A percentile compares a stretch with the other conserved stretches of the same genome.
phyloP scores from a whole-genome alignment of 1,140 invertebrate genomes.

The Psilanteris sp. region DNA sequence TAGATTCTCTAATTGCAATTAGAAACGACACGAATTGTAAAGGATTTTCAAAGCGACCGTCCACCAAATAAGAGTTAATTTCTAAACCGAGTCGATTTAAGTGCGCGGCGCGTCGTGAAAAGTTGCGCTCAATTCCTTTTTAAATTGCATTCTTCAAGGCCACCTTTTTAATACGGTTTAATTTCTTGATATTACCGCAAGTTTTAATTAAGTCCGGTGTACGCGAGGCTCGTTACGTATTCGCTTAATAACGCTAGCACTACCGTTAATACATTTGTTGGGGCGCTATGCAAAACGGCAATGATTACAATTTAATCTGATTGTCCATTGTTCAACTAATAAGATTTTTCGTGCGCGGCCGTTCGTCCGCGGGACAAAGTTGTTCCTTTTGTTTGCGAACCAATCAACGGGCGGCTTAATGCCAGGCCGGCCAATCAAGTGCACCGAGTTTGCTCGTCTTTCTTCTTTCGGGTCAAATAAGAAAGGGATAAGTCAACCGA shows the following conservation, averaged over 20 bases:
- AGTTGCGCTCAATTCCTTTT: too few relatives aligned
- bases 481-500: conserved; percentile 72
- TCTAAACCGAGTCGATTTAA: too few relatives aligned
- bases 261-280: conserved; percentile 1
- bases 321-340: conserved; percentile 78
- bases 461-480: conserved; percentile 66
- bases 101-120: too few relatives aligned
- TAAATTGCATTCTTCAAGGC: too few relatives aligned
- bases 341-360: conserved; percentile 76
- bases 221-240: too few relatives aligned
- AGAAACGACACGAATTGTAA: too few relatives aligned
- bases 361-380: conserved; percentile 59
- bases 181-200: too few relatives aligned
- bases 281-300: conserved; percentile 48
- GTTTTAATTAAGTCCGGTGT: too few relatives aligned
- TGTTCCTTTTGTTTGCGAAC: conserved; percentile 45
- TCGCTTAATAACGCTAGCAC: background rate
- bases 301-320: conserved; percentile 74
- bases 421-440: conserved; percentile 63
- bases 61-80: too few relatives aligned
- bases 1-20: too few relatives aligned
- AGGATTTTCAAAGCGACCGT: too few relatives aligned
- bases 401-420: conserved; percentile 67
- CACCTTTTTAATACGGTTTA: too few relatives aligned
- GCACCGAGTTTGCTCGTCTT: conserved; percentile 11